Percentiles rank a stretch among this genome's conserved stretches.
phyloP scores from a whole-genome alignment of 2,888 invertebrate genomes.

The Sympetrum striolatum region DNA sequence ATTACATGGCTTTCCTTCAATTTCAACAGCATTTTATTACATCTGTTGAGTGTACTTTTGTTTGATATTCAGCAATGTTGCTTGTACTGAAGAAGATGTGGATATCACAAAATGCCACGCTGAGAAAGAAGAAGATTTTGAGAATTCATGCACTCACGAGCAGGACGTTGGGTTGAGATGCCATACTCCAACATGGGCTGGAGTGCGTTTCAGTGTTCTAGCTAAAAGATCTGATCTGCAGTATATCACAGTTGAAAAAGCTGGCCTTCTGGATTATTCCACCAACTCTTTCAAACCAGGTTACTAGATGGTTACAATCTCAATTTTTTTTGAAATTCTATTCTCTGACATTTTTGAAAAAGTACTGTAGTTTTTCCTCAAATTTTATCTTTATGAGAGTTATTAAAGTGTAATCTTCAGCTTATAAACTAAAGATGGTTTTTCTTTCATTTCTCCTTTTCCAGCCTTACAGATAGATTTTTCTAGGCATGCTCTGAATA shows the following conservation, averaged over 20 bases:
- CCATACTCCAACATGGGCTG: conserved; percentile 93
- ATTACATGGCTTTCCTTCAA: neutral
- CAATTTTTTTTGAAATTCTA: too few relatives aligned
- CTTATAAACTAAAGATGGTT: too few relatives aligned
- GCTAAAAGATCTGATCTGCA: conserved; percentile 88
- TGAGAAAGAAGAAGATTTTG: conserved; percentile 79
- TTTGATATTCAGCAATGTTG: conserved; percentile 72
- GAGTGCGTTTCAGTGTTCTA: conserved; percentile 86
- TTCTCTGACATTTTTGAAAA: too few relatives aligned
- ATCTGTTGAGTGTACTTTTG: neutral
- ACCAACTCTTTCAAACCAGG: conserved; percentile 84
- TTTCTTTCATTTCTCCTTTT: conserved; percentile 44
- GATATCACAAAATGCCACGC: conserved; percentile 88
- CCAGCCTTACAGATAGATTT: conserved; percentile 86
- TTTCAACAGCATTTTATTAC: neutral
- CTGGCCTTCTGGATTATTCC: conserved; percentile 92
- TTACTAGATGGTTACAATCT: conserved; percentile 48
- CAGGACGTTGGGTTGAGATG: conserved; percentile 89
- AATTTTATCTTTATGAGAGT: too few relatives aligned
- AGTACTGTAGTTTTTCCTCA: too few relatives aligned
- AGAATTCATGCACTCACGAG: conserved; percentile 86
- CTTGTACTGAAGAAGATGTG: conserved; percentile 88
- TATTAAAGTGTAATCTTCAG: too few relatives aligned
- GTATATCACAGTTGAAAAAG: conserved; percentile 86
- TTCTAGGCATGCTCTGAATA: conserved; percentile 81